A percentile compares a stretch with the other conserved stretches of the same genome.
Evolutionary conservation across 2,888 invertebrate species (phyloP).

Genomic region (Nasonovia ribisnigri): DNA sequence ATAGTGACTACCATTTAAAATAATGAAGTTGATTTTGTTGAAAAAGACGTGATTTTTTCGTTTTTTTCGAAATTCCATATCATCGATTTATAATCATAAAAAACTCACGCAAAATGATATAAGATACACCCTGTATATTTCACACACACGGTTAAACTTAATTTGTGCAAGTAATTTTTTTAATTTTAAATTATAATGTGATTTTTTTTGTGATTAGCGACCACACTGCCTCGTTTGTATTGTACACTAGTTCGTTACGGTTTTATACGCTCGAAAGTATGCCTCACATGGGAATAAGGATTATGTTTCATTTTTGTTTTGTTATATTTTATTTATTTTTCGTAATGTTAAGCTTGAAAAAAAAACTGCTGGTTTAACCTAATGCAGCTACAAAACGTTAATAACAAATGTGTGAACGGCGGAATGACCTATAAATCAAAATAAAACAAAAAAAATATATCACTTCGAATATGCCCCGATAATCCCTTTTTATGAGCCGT

Average conservation of each 20-base stretch:
- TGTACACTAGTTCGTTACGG: neutral
- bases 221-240: no score
- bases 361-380: neutral
- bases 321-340: slow-evolving; percentile 18
- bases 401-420: slow-evolving; percentile 19
- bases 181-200: neutral
- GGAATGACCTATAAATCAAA: neutral
- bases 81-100: no score
- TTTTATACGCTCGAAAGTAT: slow-evolving; percentile 9
- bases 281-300: neutral
- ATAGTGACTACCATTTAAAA: no score
- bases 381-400: slow-evolving; percentile 11
- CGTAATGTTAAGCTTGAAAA: neutral
- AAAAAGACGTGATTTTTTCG: no score
- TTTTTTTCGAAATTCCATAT: no score
- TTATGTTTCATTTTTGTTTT: neutral
- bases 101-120: no score
- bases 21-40: no score
- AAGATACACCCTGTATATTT: no score
- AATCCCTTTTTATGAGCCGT: slow-evolving; percentile 45
- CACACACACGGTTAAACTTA: neutral
- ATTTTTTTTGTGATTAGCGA: slow-evolving; percentile 21
- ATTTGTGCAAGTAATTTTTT: neutral
- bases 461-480: slow-evolving; percentile 36
- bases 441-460: slow-evolving; percentile 28